These are phyloP conservation scores for Archocentrus centrarchus DNA, from an alignment of 2,113 vertebrate genomes.

Conservation along the genomic window DNA sequence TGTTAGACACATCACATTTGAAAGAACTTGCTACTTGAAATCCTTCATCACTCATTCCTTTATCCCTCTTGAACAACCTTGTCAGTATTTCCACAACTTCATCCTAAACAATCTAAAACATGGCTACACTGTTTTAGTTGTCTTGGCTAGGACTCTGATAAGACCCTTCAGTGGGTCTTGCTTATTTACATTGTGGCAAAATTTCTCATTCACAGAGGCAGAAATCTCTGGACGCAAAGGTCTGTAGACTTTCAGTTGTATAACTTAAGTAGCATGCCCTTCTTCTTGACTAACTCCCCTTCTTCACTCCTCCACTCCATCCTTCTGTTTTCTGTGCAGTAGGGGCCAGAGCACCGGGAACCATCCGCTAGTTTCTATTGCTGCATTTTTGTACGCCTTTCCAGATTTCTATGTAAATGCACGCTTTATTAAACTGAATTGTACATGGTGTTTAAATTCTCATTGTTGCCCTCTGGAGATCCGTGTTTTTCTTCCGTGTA, in stretches of 20 bases:
- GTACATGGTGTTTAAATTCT: not conserved
- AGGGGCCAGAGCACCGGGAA: conserved; percentile 58
- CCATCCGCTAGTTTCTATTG: conserved; percentile 29
- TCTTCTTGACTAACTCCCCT: conserved; percentile 74
- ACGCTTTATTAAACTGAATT: conserved; percentile 17
- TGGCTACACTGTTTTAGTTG: conserved; percentile 37
- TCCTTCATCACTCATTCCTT: not conserved
- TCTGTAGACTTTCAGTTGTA: conserved; percentile 83
- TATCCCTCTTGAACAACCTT: not conserved
- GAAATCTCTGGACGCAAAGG: conserved; percentile 83
- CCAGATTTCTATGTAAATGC: conserved; percentile 24
- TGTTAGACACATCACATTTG: not conserved
- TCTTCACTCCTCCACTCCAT: conserved; percentile 55
- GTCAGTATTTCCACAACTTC: conserved; percentile 6
- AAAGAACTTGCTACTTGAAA: not conserved
- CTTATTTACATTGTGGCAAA: conserved; percentile 81
- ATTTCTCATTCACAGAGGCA: conserved; percentile 86
- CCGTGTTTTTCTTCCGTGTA: not conserved
- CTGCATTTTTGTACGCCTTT: conserved; percentile 29
- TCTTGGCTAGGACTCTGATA: conserved; percentile 38
- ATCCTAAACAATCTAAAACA: not conserved
- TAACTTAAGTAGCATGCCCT: conserved; percentile 80
- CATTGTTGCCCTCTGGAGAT: not conserved
- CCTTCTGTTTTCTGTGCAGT: conserved; percentile 56
- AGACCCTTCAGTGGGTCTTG: conserved; percentile 60